Evolutionary conservation across 2,113 vertebrate genomes (phyloP).

Genomic region (Laticauda laticaudata): DNA sequence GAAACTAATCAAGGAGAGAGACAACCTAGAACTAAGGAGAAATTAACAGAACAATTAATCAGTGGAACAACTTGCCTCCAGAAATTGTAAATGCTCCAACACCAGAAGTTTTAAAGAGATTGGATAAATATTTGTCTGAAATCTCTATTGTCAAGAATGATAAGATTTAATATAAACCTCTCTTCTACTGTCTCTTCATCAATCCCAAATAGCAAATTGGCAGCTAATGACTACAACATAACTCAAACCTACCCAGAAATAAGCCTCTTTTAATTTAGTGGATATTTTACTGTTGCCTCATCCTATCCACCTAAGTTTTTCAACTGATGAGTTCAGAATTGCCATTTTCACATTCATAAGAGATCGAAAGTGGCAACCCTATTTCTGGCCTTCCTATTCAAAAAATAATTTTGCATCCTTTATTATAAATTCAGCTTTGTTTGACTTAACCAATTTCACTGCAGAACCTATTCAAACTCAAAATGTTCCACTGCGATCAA

Average conservation of each 20-base stretch:
- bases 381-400: not conserved
- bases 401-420: not conserved
- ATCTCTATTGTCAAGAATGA: not conserved
- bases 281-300: not conserved
- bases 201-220: not conserved
- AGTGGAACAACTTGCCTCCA: too few species aligned
- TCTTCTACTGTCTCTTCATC: not conserved
- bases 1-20: too few species aligned
- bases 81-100: too few species aligned
- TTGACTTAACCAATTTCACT: not conserved
- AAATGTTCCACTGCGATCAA: not conserved
- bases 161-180: not conserved
- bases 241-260: not conserved
- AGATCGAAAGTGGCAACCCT: not conserved
- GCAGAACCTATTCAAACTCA: not conserved
- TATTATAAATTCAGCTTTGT: not conserved
- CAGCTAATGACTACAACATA: not conserved
- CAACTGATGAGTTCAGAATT: not conserved
- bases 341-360: not conserved
- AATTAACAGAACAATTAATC: too few species aligned
- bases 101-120: too few species aligned
- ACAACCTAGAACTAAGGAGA: too few species aligned
- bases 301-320: not conserved
- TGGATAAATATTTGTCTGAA: too few species aligned
- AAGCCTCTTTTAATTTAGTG: not conserved